phyloP scores from a whole-genome alignment of 2,113 vertebrate species.

The Ploceus nigricollis region DNA sequence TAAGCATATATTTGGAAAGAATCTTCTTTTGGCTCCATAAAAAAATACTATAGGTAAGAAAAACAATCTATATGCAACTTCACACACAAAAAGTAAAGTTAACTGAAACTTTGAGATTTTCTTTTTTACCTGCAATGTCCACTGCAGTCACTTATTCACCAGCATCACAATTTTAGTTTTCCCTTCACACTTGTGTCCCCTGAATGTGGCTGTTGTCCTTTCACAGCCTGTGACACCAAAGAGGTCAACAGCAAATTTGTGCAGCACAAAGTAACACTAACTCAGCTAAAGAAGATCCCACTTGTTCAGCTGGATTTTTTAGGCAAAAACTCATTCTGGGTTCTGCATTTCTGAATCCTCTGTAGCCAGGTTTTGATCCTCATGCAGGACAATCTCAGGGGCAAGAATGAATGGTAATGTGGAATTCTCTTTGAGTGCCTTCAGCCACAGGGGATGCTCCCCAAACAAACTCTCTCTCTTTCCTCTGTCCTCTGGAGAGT shows the following conservation, averaged over 20 bases:
- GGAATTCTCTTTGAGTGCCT: background rate
- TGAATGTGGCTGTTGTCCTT: background rate
- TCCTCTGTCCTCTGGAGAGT: background rate
- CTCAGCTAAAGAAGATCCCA: background rate
- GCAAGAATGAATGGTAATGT: background rate
- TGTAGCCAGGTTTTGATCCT: background rate
- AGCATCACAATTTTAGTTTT: background rate
- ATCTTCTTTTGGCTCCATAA: background rate
- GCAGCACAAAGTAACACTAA: background rate
- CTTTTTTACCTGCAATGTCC: background rate
- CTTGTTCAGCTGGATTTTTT: background rate
- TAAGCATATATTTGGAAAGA: background rate
- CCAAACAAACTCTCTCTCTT: background rate
- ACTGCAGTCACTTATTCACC: background rate
- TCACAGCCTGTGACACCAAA: background rate
- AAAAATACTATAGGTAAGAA: background rate
- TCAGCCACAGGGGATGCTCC: background rate
- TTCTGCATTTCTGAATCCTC: background rate
- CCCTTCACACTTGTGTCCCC: background rate
- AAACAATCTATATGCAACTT: background rate
- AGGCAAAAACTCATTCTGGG: background rate
- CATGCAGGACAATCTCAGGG: background rate
- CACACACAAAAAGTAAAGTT: background rate
- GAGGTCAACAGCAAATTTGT: background rate
- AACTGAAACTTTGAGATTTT: background rate